A percentile compares a stretch with the other conserved stretches of the same genome.
These are phyloP conservation scores for Neogale vison DNA, from an alignment of 2,113 vertebrate species.

Conservation along the genomic window DNA sequence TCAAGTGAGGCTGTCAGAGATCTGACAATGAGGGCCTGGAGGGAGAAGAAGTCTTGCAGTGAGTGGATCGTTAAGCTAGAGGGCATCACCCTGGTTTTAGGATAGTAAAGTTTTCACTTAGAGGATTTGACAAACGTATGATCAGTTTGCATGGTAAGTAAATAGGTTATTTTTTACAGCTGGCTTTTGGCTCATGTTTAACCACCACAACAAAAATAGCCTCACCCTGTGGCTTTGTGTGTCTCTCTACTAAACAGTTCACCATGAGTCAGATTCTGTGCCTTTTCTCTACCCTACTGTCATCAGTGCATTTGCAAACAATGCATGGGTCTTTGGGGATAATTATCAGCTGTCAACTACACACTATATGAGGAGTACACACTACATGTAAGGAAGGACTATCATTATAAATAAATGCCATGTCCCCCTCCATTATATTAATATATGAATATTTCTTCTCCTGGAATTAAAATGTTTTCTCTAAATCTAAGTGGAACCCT, in stretches of 20 bases:
- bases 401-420: background rate
- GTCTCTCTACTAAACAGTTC: background rate
- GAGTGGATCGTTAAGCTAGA: background rate
- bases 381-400: background rate
- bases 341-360: background rate
- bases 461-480: background rate
- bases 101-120: slow-evolving; percentile 5
- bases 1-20: background rate
- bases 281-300: background rate
- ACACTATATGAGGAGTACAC: background rate
- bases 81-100: background rate
- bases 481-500: background rate
- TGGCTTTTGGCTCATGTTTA: background rate
- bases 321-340: background rate
- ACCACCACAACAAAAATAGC: background rate
- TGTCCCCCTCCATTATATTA: background rate
- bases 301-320: slow-evolving; percentile 16
- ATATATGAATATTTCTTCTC: background rate
- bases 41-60: background rate
- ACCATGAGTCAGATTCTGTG: background rate
- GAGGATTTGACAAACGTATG: background rate
- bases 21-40: accelerated
- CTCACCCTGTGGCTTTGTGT: background rate
- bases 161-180: background rate
- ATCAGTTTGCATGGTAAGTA: background rate